Evolutionary conservation across 2,113 vertebrate genomes (phyloP), one percentile per base, ranked within the genome.

Genomic region (Saccopteryx leptura): DNA sequence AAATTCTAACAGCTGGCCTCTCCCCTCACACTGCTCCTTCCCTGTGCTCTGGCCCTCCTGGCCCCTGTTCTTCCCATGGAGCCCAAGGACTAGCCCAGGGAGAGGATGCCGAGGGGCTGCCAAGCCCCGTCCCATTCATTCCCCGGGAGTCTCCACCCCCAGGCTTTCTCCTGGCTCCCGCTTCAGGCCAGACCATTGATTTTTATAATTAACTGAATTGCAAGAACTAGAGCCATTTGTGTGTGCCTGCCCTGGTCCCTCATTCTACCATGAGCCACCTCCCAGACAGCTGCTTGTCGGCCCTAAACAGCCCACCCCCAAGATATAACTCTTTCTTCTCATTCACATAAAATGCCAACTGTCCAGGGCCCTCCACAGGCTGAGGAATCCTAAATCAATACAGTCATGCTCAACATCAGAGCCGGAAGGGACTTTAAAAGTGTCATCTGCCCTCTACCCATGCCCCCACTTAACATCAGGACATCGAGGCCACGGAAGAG

Each of bases 121-220:
- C 5, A 21, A 7, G 9, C 81, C 26, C 21, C 31, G 0, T n/a
- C 13, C 82, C 72, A 48, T 31, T 90, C 92, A 63, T 58, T 91
- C 92, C 72, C 76, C 12, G 33, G 79, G 61, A 95, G 88, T 46
- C 3, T 74, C 88, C 61, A 92, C 61, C 69, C 76, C 2, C 33
- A 85, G 69, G 88, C 83, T 84, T 94, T 85, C 31, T 85, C 28
- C 26, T 4, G 17, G 88, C 65, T 48, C 69, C 48, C 10, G 72
- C 94, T 65, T 92, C 83, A 0, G 0, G 92, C 75, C 91, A 75
- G 83, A 4, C 82, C 92, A 94, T 89, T 17, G 0, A 79, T 96
- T 96, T 92, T 91, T 93, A 95, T 94, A 69, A 76, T 96, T 93
- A 96, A 93, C 75, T 86, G 84, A 82, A 92, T 93, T 93, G 26